Conservation (phyloP, 2,797 vertebrate species). For the Tiaroga cobitis region DNA sequence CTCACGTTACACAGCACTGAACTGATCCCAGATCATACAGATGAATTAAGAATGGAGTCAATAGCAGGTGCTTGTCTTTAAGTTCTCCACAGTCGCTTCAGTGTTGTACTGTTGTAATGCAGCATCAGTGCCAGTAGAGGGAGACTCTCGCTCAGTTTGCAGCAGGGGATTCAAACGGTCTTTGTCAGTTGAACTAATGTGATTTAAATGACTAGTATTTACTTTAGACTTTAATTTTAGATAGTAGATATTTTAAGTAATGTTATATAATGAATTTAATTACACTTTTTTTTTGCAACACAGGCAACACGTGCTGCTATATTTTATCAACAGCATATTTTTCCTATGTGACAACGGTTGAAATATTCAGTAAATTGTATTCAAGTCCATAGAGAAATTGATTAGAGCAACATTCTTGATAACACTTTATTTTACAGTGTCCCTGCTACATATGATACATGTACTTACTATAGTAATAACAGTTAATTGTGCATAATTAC, state of each 20-base stretch:
- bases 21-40: background rate
- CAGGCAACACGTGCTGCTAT: too few relatives aligned
- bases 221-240: background rate
- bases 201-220: background rate
- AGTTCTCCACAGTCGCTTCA: background rate
- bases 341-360: background rate
- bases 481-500: too few relatives aligned
- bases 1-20: background rate
- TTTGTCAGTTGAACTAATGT: background rate
- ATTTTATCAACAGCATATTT: background rate
- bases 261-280: background rate
- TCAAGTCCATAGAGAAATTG: background rate
- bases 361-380: background rate
- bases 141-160: slow-evolving; percentile 48
- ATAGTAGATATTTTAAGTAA: background rate
- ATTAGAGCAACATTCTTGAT: background rate
- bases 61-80: background rate
- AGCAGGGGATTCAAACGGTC: background rate
- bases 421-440: too few relatives aligned
- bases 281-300: background rate
- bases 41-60: background rate
- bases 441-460: too few relatives aligned
- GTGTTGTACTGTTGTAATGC: slow-evolving; percentile 56
- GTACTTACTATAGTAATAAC: too few relatives aligned
- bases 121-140: slow-evolving; percentile 69